These are phyloP conservation scores for Erpornis zantholeuca DNA, from an alignment of 2,113 vertebrate species.

Conservation along the genomic window DNA sequence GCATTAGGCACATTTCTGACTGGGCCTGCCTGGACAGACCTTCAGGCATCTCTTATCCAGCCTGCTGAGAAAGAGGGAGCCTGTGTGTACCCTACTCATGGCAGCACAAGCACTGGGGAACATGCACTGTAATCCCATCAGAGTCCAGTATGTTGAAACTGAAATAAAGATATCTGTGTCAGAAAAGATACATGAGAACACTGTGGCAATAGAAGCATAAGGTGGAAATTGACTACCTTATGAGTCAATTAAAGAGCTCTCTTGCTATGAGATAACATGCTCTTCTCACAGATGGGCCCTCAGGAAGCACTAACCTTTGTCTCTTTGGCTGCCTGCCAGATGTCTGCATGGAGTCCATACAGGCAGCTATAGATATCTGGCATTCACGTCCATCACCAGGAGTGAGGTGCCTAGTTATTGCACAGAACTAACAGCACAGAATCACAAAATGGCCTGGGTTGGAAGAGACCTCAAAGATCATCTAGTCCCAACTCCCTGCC, in stretches of 20 bases:
- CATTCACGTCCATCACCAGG: background rate
- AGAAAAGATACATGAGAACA: background rate
- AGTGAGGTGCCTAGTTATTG: background rate
- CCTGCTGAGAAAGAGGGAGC: background rate
- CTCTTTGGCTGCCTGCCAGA: background rate
- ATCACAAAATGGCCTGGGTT: background rate
- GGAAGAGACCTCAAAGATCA: background rate
- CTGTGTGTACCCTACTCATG: background rate
- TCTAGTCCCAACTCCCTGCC: background rate
- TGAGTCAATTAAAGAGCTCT: background rate
- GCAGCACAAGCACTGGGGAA: background rate
- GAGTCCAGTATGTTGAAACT: background rate
- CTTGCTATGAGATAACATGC: background rate
- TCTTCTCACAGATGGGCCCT: background rate
- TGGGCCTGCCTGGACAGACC: background rate
- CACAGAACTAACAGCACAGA: background rate
- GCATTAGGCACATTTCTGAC: background rate
- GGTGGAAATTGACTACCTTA: fast-evolving
- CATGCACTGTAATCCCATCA: fast-evolving
- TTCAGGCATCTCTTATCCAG: background rate
- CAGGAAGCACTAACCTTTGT: fast-evolving
- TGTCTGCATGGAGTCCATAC: background rate
- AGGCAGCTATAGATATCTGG: background rate
- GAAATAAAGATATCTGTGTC: background rate
- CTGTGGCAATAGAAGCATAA: background rate